These are phyloP conservation scores for Andrena fulva DNA, from an alignment of 2,888 invertebrate genomes.

Conservation along the genomic window DNA sequence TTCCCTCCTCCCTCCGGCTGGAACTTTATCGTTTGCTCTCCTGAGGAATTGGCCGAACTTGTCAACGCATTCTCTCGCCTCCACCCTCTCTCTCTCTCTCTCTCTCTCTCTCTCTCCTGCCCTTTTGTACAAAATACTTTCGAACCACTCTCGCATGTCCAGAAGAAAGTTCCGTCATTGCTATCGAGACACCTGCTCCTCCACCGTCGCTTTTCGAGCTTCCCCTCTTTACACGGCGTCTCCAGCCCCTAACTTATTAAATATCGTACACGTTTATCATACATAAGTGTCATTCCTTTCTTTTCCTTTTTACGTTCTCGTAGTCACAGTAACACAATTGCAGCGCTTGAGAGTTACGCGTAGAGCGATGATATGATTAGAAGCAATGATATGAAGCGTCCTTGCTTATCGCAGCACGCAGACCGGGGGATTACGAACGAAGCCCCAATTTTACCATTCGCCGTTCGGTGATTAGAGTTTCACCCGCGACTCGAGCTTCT, in stretches of 20 bases:
- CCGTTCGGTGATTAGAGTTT: not conserved
- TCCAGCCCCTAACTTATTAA: conserved; percentile 51
- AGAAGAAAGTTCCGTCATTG: conserved; percentile 19
- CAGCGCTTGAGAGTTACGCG: conserved; percentile 67
- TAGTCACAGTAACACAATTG: conserved; percentile 68
- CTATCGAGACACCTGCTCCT: not conserved
- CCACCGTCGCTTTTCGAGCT: not conserved
- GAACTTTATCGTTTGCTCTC: not conserved
- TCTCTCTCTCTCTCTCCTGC: not conserved
- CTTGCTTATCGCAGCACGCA: conserved; percentile 72
- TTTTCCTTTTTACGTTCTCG: not conserved
- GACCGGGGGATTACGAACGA: conserved; percentile 22
- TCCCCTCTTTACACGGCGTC: not conserved
- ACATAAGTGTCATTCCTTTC: conserved; percentile 66
- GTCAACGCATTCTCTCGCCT: conserved; percentile 21
- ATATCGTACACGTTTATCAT: conserved; percentile 72
- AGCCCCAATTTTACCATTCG: not conserved
- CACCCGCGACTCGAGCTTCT: conserved; percentile 13
- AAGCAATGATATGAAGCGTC: conserved; percentile 77
- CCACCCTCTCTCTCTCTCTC: not conserved
- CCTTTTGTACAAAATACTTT: conserved; percentile 71
- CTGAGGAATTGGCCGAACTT: conserved; percentile 30
- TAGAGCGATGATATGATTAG: conserved; percentile 76
- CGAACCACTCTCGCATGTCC: conserved; percentile 42
- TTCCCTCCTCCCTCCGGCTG: conserved; percentile 10